Base-by-base conservation (phyloP, 2,113 vertebrate species). In the Microcebus tavaratra region DNA sequence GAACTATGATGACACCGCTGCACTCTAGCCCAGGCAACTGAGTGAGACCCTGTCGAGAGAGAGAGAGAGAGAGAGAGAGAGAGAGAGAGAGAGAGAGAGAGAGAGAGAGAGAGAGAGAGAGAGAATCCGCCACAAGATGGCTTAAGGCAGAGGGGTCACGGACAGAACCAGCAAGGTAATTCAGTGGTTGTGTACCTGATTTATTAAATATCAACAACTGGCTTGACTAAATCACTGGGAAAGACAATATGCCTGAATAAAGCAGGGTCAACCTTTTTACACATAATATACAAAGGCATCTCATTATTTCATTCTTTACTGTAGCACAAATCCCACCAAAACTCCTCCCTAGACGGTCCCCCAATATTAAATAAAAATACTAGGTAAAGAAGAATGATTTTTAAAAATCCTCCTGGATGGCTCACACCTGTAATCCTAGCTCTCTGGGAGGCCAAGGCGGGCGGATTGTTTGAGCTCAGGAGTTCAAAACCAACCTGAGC, bases 161-260 rank as follows among this genome's bases (percentile, higher is more conserved):
- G 31, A 67, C 55, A 59, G 31, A 86, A 86, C 21, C 53, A 85
- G 48, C 34, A 75, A 23, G 73, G 42, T 45, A 45, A 45, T 45
- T 45, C 25, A 55, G 31, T 39, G n/a, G 31, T 27, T 67, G 17
- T 68, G 34, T 73, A 48, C 13, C 53, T 93, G 45, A 93, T 81
- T 90, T 63, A 91, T 88, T 80, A 90, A 76, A 80, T 63, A 91
- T 88, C 67, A 90, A 76, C 85, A 75, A 75, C 4, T 68, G 67
- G 42, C 87, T 88, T 91, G 73, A 93, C 12, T 9, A 80, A 94
- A 76, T 87, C 31, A 90, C 12, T 78, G 36, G n/a, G 31, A 90
- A 78, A 65, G 59, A 70, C 27, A 73, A 73, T 88, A 57, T 31
- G 25, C 80, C 59, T 65, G 48, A 81, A 55, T 42, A 67, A 88